A percentile compares a stretch with the other conserved stretches of the same genome.
Evolutionary conservation across 2,113 vertebrate species (phyloP).

Genomic region (Ptyas mucosa): DNA sequence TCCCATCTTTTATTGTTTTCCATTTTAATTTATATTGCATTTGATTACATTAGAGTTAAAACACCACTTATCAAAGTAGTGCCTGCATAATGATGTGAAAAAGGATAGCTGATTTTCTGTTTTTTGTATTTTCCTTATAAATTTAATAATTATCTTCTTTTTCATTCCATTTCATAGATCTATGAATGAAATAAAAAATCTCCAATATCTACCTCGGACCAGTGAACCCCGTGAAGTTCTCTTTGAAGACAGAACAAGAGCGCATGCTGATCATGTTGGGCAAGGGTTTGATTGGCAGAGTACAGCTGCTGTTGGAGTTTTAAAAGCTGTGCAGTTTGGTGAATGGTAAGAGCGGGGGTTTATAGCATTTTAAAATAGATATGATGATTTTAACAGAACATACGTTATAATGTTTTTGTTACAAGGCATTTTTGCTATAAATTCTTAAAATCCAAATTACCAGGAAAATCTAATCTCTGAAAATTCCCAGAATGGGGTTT

Average conservation of each 20-base stretch:
- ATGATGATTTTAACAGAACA: neutral
- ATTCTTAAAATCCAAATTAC: neutral
- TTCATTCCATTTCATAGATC: slow-evolving; percentile 67
- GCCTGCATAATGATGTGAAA: neutral
- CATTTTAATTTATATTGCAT: neutral
- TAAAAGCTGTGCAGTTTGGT: slow-evolving; percentile 96
- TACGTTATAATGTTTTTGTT: neutral
- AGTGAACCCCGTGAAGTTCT: slow-evolving; percentile 95
- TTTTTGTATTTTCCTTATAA: neutral
- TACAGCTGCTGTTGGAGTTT: slow-evolving; percentile 93
- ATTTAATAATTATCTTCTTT: neutral
- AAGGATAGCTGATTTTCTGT: neutral
- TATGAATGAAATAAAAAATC: slow-evolving; percentile 97
- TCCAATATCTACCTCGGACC: slow-evolving; percentile 94
- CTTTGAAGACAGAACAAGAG: slow-evolving; percentile 93
- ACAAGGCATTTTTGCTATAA: neutral
- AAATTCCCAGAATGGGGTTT: neutral
- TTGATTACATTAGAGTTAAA: neutral
- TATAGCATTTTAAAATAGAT: neutral
- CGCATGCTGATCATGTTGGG: slow-evolving; percentile 94
- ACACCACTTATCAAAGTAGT: neutral
- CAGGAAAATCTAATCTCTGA: neutral
- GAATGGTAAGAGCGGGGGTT: slow-evolving; percentile 79
- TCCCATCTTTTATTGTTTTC: neutral
- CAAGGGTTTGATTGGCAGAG: slow-evolving; percentile 99